Percentiles rank a stretch among this genome's conserved stretches.
phyloP scores from a whole-genome alignment of 2,888 invertebrate genomes.

The Hipparchia semele region DNA sequence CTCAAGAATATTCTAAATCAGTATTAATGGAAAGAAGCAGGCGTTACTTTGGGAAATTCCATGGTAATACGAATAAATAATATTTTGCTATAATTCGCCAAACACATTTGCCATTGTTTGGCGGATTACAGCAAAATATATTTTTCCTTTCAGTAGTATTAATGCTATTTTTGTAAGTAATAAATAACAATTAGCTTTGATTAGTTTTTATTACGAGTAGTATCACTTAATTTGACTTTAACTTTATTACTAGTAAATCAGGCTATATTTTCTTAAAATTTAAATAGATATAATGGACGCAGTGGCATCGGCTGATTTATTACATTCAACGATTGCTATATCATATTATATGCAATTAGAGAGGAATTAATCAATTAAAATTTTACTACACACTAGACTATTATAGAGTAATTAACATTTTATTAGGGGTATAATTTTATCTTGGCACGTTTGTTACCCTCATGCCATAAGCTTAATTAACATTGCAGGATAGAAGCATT shows the following conservation, averaged over 20 bases:
- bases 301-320: slow-evolving; percentile 6
- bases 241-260: neutral
- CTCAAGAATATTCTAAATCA: neutral
- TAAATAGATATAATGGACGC: no score
- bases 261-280: neutral
- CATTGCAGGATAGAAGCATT: slow-evolving; percentile 20
- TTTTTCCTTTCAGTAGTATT: no score
- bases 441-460: slow-evolving; percentile 27
- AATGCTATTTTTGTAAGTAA: no score
- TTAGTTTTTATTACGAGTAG: neutral
- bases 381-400: neutral
- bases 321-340: neutral
- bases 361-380: slow-evolving; percentile 12
- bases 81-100: no score
- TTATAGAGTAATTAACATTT: slow-evolving; percentile 14
- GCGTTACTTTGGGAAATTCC: no score
- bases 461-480: slow-evolving; percentile 34
- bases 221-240: neutral
- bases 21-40: no score
- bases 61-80: no score
- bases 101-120: no score
- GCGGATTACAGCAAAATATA: no score
- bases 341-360: neutral
- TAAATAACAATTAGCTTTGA: neutral
- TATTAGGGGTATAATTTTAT: slow-evolving; percentile 19